phyloP scores from a whole-genome alignment of 2,797 vertebrate genomes.

The Galagoides demidoff region DNA sequence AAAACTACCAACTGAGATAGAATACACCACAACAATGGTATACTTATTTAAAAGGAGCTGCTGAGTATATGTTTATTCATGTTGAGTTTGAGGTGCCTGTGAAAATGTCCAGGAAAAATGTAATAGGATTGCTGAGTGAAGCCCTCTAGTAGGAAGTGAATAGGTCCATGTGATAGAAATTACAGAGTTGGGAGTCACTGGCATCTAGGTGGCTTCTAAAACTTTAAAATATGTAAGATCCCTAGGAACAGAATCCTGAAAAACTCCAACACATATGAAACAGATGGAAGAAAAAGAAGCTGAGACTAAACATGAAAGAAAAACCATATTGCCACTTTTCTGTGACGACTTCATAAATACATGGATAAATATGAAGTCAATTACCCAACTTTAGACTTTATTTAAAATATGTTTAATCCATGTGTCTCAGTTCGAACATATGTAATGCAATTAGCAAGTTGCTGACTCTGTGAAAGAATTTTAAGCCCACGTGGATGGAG shows the following conservation, averaged over 20 bases:
- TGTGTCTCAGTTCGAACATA: conserved; percentile 58
- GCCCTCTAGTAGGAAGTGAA: not conserved
- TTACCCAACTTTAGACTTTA: conserved; percentile 19
- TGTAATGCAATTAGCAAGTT: conserved; percentile 51
- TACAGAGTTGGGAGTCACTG: not conserved
- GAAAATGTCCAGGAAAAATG: not conserved
- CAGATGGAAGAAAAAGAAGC: conserved; percentile 55
- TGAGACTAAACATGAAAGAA: conserved; percentile 59
- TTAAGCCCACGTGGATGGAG: not conserved
- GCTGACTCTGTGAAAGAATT: conserved; percentile 15
- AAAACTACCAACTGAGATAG: not conserved
- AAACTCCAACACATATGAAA: not conserved
- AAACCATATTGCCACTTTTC: conserved; percentile 41
- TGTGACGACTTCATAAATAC: conserved; percentile 41
- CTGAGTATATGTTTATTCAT: not conserved
- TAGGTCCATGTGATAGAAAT: not conserved
- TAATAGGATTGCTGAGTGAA: not conserved
- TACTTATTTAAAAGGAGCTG: not conserved
- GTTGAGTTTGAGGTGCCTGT: not conserved
- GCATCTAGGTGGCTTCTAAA: not conserved
- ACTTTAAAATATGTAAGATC: not conserved
- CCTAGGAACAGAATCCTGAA: conserved; percentile 46
- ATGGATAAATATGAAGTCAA: conserved; percentile 8
- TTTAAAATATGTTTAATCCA: conserved; percentile 61
- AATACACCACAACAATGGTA: not conserved